Base-by-base conservation (phyloP, 2,113 vertebrate genomes). In the Melanerpes formicivorus region DNA sequence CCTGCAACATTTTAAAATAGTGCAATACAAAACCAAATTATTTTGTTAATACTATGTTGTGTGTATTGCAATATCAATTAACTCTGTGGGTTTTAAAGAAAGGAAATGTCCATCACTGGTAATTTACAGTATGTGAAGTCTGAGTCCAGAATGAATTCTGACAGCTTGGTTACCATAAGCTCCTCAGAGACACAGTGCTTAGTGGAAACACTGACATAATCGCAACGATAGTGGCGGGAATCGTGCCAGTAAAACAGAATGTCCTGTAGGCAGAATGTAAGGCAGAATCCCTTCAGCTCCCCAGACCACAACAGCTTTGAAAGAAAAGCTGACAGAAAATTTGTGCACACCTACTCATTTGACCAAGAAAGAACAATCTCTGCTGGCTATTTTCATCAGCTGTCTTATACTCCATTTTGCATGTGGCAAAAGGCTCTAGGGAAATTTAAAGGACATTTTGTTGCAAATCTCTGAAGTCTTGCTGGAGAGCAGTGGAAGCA, bases 161-260 rank as follows among this genome's bases (percentile, higher is more conserved):
- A 74, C 75, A 85, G 42, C 52, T 71, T 74, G 30, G 60, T 89
- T 93, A 54, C 42, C 32, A 21, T 82, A 64, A 92, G 72, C 56
- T 82, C 60, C 84, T 83, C 87, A 54, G 84, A 89, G 89, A 71
- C 52, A 66, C 16, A 5, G 42, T 25, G 26, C 60, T 84, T 71
- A 67, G 67, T 89, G 89, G 81, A 92, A 96, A 93, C 42, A 69
- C 56, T 92, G 84, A 85, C 94, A 90, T 88, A 90, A 80, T 66
- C 67, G 60, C 89, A 58, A 70, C 0, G 52, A 85, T 59, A 85
- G 75, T 59, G 25, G 54, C 2, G 27, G 87, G 66, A 94, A 42
- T 15, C 17, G 30, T 40, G 30, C 81, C 87, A 91, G 42, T n/a
- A 70, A 50, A 90, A 34, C 48, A 74, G 77, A 80, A 75, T 25